These are phyloP conservation scores for Sapayoa aenigma DNA, from an alignment of 2,113 vertebrate species.

Conservation along the genomic window DNA sequence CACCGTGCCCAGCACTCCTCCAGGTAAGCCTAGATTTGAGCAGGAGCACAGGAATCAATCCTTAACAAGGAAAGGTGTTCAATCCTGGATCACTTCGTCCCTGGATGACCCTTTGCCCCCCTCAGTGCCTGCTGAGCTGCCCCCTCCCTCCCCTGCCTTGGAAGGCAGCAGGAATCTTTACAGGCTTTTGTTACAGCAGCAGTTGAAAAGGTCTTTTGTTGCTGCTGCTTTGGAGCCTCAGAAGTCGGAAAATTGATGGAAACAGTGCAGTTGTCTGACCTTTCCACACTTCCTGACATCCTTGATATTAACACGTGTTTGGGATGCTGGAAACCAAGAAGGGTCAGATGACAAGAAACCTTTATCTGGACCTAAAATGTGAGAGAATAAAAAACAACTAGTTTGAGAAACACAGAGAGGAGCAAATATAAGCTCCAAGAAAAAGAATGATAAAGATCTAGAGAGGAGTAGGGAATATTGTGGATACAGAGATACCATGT, in stretches of 20 bases:
- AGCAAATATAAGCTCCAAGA: background rate
- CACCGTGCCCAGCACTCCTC: rapidly evolving
- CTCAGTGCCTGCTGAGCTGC: background rate
- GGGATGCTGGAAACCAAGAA: background rate
- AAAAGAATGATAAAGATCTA: rapidly evolving
- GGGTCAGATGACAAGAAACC: background rate
- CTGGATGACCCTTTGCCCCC: background rate
- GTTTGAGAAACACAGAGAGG: background rate
- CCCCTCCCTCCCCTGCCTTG: background rate
- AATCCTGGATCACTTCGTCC: background rate
- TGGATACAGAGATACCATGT: rapidly evolving
- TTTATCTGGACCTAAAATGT: background rate
- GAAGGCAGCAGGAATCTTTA: background rate
- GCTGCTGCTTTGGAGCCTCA: background rate
- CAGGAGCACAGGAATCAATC: background rate
- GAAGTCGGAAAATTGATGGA: background rate
- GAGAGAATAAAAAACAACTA: background rate
- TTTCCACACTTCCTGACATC: background rate
- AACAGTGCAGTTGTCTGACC: rapidly evolving
- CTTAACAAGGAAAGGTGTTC: background rate
- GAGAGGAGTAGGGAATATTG: background rate
- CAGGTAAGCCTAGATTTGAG: background rate
- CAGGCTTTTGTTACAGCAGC: background rate
- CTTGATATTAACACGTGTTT: background rate
- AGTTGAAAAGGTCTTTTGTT: background rate